Percentiles rank a stretch among this genome's conserved stretches.
Conservation (phyloP, 1,140 invertebrate species). For the Philopotamus ludificatus region DNA sequence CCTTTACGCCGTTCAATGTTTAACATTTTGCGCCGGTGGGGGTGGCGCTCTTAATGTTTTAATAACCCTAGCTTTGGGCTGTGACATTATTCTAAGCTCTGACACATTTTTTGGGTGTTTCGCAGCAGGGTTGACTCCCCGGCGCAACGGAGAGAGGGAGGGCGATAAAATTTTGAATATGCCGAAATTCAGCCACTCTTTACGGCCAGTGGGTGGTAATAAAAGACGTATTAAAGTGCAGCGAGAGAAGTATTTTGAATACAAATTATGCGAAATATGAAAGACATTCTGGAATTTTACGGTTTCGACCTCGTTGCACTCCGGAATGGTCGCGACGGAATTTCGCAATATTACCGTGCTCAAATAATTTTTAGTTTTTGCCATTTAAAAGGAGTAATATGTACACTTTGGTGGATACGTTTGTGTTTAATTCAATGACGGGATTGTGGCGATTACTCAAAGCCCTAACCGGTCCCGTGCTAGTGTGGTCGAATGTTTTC, state of each 20-base stretch:
- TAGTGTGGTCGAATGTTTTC: slow-evolving; percentile 31
- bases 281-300: not conserved
- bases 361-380: too few relatives aligned
- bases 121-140: not conserved
- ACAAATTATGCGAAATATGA: slow-evolving; percentile 20
- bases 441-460: slow-evolving; percentile 5
- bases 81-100: not conserved
- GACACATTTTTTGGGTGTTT: slow-evolving; percentile 9
- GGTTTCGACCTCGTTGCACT: not conserved
- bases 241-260: slow-evolving; percentile 29
- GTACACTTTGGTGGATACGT: too few relatives aligned
- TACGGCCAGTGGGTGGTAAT: slow-evolving; percentile 16
- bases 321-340: too few relatives aligned
- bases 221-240: slow-evolving; percentile 27
- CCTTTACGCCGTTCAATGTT: not conserved
- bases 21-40: too few relatives aligned
- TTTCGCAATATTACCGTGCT: too few relatives aligned
- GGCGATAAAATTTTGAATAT: slow-evolving; percentile 33
- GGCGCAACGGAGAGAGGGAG: not conserved
- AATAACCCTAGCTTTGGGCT: slow-evolving; percentile 5
- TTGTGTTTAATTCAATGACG: too few relatives aligned
- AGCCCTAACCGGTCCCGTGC: slow-evolving; percentile 1
- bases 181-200: slow-evolving; percentile 22
- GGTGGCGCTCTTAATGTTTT: slow-evolving; percentile 3
- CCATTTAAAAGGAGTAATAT: too few relatives aligned